Evolutionary conservation across 1,140 invertebrate genomes (phyloP).

Genomic region (Anagrus nilaparvatae): DNA sequence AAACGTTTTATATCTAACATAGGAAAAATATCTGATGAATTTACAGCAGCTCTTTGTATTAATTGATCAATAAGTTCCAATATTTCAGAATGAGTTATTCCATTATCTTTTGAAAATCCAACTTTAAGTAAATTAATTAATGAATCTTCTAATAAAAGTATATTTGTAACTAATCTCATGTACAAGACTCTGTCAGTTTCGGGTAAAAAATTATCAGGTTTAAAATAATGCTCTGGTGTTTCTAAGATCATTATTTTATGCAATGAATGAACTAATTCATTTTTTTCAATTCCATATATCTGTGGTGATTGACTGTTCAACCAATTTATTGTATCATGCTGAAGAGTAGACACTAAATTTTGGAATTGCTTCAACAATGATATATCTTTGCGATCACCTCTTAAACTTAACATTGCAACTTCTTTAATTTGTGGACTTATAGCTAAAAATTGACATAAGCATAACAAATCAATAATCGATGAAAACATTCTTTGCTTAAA

Average conservation of each 20-base stretch:
- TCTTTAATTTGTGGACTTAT: slow-evolving; percentile 69
- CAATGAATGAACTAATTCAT: slow-evolving; percentile 68
- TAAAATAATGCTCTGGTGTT: slow-evolving; percentile 75
- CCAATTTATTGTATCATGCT: slow-evolving; percentile 76
- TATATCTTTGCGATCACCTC: slow-evolving; percentile 55
- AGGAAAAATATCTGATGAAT: slow-evolving; percentile 55
- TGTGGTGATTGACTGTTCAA: slow-evolving; percentile 68
- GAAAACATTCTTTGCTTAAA: slow-evolving; percentile 74
- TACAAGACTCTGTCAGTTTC: slow-evolving; percentile 73
- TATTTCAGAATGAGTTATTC: slow-evolving; percentile 67
- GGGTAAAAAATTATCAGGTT: slow-evolving; percentile 88
- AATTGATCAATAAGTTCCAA: slow-evolving; percentile 79
- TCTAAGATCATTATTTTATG: slow-evolving; percentile 85
- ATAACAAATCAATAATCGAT: slow-evolving; percentile 74
- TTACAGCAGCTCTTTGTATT: slow-evolving; percentile 69
- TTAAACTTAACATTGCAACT: slow-evolving; percentile 46
- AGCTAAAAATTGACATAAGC: slow-evolving; percentile 73
- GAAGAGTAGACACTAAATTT: slow-evolving; percentile 62
- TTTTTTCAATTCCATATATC: slow-evolving; percentile 59
- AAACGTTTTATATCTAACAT: slow-evolving; percentile 67
- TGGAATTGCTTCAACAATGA: slow-evolving; percentile 52
- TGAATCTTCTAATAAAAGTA: slow-evolving; percentile 76
- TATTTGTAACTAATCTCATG: slow-evolving; percentile 74
- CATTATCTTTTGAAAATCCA: slow-evolving; percentile 76
- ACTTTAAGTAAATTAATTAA: slow-evolving; percentile 71